These are phyloP conservation scores for Brachyptera putata DNA, from an alignment of 2,888 invertebrate genomes.

Conservation along the genomic window DNA sequence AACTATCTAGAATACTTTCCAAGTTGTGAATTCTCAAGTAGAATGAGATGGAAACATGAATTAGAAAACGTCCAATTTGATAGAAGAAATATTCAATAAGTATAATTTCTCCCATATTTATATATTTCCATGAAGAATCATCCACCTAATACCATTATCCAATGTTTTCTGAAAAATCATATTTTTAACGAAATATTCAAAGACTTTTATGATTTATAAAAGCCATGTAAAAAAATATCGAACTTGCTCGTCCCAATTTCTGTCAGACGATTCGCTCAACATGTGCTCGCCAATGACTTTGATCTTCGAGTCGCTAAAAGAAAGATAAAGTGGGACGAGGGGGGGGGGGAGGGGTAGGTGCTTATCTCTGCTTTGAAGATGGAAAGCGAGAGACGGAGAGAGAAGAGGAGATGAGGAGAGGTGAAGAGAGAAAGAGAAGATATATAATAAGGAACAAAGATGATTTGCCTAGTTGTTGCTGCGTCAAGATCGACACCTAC, in stretches of 20 bases:
- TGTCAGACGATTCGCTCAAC: conserved; percentile 28
- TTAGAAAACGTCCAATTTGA: too few species aligned
- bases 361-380: conserved; percentile 20
- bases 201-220: conserved; percentile 2
- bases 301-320: conserved; percentile 20
- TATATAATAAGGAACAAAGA: neutral
- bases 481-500: conserved; percentile 16
- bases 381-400: conserved; percentile 6
- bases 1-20: too few species aligned
- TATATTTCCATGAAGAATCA: too few species aligned
- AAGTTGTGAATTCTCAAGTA: too few species aligned
- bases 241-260: conserved; percentile 23
- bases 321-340: conserved; percentile 12
- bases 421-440: neutral
- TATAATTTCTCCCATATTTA: too few species aligned
- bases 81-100: too few species aligned
- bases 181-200: neutral
- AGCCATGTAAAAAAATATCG: neutral
- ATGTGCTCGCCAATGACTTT: conserved; percentile 28
- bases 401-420: neutral
- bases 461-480: neutral
- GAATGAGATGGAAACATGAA: too few species aligned
- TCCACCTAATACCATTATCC: neutral
- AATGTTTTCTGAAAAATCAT: neutral
- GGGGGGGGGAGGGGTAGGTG: neutral